Evolutionary conservation across 2,797 vertebrate species (phyloP), one percentile per base, ranked within the genome.

Genomic region (Lutjanus campechanus): DNA sequence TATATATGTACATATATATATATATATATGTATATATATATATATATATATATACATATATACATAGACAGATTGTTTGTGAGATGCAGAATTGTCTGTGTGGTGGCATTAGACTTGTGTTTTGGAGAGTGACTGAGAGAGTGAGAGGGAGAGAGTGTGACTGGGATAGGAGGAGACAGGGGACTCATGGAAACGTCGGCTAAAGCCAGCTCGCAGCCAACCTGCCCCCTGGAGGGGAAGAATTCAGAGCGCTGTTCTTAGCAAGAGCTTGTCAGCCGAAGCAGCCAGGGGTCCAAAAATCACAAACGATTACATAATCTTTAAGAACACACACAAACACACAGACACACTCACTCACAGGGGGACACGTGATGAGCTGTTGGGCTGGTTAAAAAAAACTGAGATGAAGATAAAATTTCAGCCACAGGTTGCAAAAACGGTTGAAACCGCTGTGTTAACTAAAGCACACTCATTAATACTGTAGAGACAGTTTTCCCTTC

Each of bases 101-200:
- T 20, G 62, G 55, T 65, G 68, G 77, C 67, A 17, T 61, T 36
- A 13, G 7, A 46, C 59, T 60, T 40, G 41, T 77, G 74, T 47
- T 69, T 25, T 46, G 0, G 9, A 19, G 36, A 19, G 56, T 11
- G 60, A 13, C 17, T n/a, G 58, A n/a, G 40, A 20, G 50, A 49
- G 75, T 22, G 67, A 29, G 55, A 58, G 68, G 29, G 29, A 29
- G 29, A 11, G 49, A 67, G 64, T 29, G 25, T 81, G 86, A 89
- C 44, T 72, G 72, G 66, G 53, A 92, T 68, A 43, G 70, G 77
- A 90, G 80, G 72, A 84, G 89, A 90, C 89, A 40, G 12, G 60
- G 63, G 79, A 83, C 86, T 89, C 76, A 81, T 81, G 89, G 90
- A 89, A 87, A 60, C 59, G 76, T 88, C 77, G 69, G 79, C 56